Evolutionary conservation across 1,140 invertebrate species (phyloP), one percentile per base, ranked within the genome.

Genomic region (Euura saliciscinereae): DNA sequence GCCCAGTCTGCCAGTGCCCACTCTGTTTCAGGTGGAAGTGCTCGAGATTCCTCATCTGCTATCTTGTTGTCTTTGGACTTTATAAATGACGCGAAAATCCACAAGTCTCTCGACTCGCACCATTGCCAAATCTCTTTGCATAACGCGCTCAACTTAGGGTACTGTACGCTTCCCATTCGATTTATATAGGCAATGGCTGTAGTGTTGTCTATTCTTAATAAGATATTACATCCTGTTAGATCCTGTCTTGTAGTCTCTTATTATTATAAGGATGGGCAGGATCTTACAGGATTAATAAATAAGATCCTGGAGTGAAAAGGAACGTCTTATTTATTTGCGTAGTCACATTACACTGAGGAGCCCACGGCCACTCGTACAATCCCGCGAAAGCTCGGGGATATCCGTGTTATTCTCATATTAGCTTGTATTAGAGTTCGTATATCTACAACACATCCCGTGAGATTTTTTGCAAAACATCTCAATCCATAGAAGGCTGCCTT

Each of bases 81-180:
- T 28, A 80, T 79, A 65, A 80, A 79, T 6, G 79, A 78, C 5
- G 78, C 79, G 70, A 71, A 77, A 10, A 81, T 8, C 59, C 70
- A 77, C 8, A 81, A 42, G 45, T 80, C 72, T 45, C 74, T 70
- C 1, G 7, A 43, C 45, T 77, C 76, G 44, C 72, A 75, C 76
- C 76, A 75, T 43, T 73, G 45, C 77, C 77, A 78, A 11, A 79
- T 74, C 72, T 79, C 65, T 66, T 51, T 71, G 28, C 71, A 45
- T 8, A 76, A 45, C 43, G 44, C 10, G 43, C 43, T 69, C 8
- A 76, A 43, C 46, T 77, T 70, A 28, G 70, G 70, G 45, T 51
- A 77, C 69, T 77, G 73, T 43, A 79, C 69, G 11, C 78, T 70
- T 4, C 76, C 76, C 75, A 76, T 76, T 10, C 69, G 69, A 66